Conservation (phyloP, 2,113 vertebrate species). For the Grallaria varia region DNA sequence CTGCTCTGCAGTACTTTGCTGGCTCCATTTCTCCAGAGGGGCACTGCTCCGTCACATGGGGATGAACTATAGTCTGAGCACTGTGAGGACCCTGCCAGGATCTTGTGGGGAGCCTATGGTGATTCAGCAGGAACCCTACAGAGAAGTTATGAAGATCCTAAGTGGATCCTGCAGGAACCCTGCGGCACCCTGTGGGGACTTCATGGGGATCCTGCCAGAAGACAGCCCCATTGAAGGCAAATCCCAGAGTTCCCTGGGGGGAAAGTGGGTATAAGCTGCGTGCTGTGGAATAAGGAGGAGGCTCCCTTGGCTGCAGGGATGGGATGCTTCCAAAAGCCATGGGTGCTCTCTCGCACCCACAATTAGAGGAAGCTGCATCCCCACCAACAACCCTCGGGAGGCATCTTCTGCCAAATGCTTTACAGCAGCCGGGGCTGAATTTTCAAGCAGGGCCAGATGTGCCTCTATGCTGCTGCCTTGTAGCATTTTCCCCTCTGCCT, state of each 20-base stretch:
- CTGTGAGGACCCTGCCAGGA: rapidly evolving
- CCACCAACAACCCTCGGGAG: background rate
- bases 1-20: background rate
- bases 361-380: background rate
- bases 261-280: rapidly evolving
- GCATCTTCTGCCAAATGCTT: background rate
- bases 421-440: background rate
- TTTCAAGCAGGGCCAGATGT: background rate
- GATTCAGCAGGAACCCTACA: background rate
- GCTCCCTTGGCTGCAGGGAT: background rate
- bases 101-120: background rate
- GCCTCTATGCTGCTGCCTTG: background rate
- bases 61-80: background rate
- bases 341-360: background rate
- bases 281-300: background rate
- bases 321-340: background rate
- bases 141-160: background rate
- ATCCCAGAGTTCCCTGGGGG: background rate
- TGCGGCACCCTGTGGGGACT: background rate
- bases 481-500: background rate
- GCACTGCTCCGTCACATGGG: background rate
- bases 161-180: background rate
- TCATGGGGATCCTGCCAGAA: background rate
- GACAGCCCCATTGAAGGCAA: background rate
- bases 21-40: background rate